Evolutionary conservation across 2,888 invertebrate genomes (phyloP), one percentile per base, ranked within the genome.

Genomic region (Tachystola acroxantha): DNA sequence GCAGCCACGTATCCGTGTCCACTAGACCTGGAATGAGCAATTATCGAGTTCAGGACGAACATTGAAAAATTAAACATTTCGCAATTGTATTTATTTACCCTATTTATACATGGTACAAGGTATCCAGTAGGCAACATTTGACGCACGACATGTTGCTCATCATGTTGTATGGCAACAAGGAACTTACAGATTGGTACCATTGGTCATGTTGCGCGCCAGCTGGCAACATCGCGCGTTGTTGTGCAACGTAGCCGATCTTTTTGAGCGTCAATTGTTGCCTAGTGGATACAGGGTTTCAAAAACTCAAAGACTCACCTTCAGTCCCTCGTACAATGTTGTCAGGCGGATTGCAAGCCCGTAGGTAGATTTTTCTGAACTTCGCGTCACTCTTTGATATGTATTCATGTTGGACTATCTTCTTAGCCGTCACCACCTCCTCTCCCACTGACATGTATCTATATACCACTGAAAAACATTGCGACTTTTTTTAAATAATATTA

Each of bases 361-460:
- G 86, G 66, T 88, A 92, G 56, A 91, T 91, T 69, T 88, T 89
- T 64, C 88, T 90, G 50, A 89, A 91, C 68, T 90, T 92, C 3
- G 82, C 67, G 59, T 90, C 91, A 43, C 84, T 85, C 51, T 88
- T 91, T 40, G 89, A 80, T 62, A 80, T 86, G 68, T 72, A 85
- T 71, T 57, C 87, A 67, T 57, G 82, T 63, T 57, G 82, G 53
- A 65, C 70, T 55, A 74, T 73, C 75, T 71, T 85, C 60, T 80
- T 73, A 1, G 76, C 53, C 36, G 71, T 66, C 20, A 66, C 61
- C 34, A 78, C 76, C 42, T 88, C 81, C 38, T 90, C 84, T 50
- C 90, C 88, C 24, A 82, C 82, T n/a, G 91, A 90, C 70, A 93
- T 91, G 56, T 93, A 95, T 66, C 93, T 94, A 70, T 94, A 95